phyloP scores from a whole-genome alignment of 2,797 vertebrate species.

The Xiphorhynchus erythropygius region DNA sequence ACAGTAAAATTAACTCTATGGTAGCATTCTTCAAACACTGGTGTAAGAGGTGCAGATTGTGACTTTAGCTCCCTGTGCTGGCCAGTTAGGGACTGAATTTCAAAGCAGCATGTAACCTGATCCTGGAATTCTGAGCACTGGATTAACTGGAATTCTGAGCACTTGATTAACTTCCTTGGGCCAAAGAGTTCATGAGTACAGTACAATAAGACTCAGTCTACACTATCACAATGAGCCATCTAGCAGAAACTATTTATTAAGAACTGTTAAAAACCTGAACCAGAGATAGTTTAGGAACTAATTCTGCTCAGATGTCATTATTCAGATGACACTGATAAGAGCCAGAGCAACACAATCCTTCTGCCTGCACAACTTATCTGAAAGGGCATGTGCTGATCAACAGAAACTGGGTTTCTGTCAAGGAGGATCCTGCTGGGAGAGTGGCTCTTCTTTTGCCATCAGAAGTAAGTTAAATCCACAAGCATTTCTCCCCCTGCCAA shows the following conservation, averaged over 20 bases:
- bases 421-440: neutral
- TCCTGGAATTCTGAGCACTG: neutral
- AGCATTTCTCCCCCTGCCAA: neutral
- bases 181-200: neutral
- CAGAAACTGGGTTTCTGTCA: neutral
- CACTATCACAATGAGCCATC: neutral
- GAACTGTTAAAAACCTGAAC: neutral
- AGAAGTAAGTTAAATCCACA: neutral
- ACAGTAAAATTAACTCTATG: conserved; percentile 11
- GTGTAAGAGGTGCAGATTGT: neutral
- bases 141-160: neutral
- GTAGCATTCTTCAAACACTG: neutral
- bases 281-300: neutral
- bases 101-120: neutral
- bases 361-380: neutral
- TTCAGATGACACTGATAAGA: neutral
- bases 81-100: neutral
- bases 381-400: neutral
- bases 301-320: neutral
- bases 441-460: neutral
- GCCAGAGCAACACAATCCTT: neutral
- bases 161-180: neutral
- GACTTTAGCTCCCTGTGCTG: neutral
- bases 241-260: neutral
- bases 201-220: neutral